Base-by-base conservation (phyloP, 2,888 invertebrate species). In the Clostera curtula region DNA sequence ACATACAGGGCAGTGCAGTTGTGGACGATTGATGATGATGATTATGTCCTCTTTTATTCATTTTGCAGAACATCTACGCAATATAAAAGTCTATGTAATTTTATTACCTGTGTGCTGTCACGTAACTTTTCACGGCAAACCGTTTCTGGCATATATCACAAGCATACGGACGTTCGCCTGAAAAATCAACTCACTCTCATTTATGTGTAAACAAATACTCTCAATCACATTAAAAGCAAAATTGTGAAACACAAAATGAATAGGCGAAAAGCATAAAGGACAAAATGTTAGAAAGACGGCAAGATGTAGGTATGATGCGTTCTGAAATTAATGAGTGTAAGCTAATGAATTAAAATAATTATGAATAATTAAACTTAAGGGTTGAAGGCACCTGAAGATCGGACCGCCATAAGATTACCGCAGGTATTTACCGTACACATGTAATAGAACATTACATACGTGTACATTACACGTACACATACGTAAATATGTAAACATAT, bases 61-160 rank as follows among this genome's bases (percentile, higher is more conserved):
- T n/a, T n/a, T n/a, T n/a, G n/a, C n/a, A n/a, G n/a, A n/a, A n/a
- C n/a, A n/a, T n/a, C n/a, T n/a, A n/a, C n/a, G n/a, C n/a, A n/a
- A n/a, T n/a, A n/a, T n/a, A n/a, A n/a, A n/a, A n/a, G n/a, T n/a
- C n/a, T n/a, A n/a, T n/a, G n/a, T n/a, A n/a, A 3, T 1, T 9
- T 7, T 1, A 7, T 53, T 52, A 86, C 87, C 87, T 89, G 67
- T 93, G 93, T 23, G 93, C 91, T 40, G 90, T 90, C 31, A 93
- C 89, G 56, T 93, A 93, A 59, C 92, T 92, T 71, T 92, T 92
- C 39, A 92, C 92, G 19, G 92, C 91, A 67, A 92, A 93, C 52
- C 90, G 86, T 75, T 92, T 92, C 61, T 90, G 88, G 70, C 93
- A 93, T 52, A 92, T 88, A 75, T 91, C 90, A 79, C 92, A 93